Percentiles rank a stretch among this genome's conserved stretches.
Conservation (phyloP, 2,113 vertebrate genomes). For the Probosciger aterrimus region DNA sequence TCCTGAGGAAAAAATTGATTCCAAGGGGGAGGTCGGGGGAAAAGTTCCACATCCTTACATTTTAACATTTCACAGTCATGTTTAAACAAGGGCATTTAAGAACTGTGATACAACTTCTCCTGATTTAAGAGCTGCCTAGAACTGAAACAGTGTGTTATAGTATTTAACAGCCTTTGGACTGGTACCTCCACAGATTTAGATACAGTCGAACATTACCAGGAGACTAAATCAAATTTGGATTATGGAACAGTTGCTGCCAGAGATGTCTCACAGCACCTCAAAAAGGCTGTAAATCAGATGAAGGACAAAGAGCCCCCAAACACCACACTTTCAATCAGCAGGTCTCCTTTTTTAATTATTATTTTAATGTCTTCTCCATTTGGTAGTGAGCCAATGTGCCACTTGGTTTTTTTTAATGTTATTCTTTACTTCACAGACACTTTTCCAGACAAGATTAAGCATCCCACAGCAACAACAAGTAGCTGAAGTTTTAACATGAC, state of each 20-base stretch:
- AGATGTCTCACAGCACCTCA: background rate
- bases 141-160: fast-evolving
- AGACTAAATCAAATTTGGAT: background rate
- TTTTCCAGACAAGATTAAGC: background rate
- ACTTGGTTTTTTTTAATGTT: background rate
- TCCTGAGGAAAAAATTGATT: background rate
- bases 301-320: background rate
- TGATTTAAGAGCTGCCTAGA: background rate
- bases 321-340: background rate
- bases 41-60: background rate
- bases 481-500: background rate
- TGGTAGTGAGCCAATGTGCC: background rate
- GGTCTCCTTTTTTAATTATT: background rate
- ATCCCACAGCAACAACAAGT: background rate
- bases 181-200: background rate
- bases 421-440: background rate
- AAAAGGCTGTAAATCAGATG: background rate
- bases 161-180: background rate
- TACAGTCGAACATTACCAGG: background rate
- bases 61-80: background rate
- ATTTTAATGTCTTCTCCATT: background rate
- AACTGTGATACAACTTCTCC: background rate
- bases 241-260: background rate
- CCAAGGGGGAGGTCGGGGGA: background rate
- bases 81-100: background rate